A percentile compares a stretch with the other conserved stretches of the same genome.
Conservation (phyloP, 2,113 vertebrate genomes). For the Semicossyphus pulcher region DNA sequence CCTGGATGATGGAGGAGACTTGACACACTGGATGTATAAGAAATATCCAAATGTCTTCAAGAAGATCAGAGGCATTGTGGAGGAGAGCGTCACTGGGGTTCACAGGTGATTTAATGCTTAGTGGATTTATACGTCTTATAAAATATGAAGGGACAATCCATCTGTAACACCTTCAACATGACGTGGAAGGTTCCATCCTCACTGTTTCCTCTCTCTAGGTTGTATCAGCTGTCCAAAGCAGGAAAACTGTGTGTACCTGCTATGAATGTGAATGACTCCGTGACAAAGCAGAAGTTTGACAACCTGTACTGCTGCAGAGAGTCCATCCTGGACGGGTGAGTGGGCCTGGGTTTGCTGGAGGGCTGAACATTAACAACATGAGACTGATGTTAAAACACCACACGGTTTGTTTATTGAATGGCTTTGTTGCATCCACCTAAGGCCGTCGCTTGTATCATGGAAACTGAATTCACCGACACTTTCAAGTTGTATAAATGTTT, state of each 20-base stretch:
- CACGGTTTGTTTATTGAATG: slow-evolving; percentile 3
- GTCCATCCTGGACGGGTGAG: slow-evolving; percentile 97
- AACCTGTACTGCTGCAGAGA: slow-evolving; percentile 99
- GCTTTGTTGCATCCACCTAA: neutral
- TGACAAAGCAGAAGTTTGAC: slow-evolving; percentile 99
- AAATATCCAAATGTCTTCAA: slow-evolving; percentile 98
- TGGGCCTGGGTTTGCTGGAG: neutral
- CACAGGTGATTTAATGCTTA: slow-evolving; percentile 85
- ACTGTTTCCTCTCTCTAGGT: slow-evolving; percentile 74
- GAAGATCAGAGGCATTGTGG: slow-evolving; percentile 98
- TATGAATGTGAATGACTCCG: slow-evolving; percentile 99
- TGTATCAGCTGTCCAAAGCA: slow-evolving; percentile 98
- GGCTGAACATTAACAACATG: neutral
- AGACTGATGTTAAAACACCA: neutral
- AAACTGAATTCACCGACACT: neutral
- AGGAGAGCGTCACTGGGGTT: slow-evolving; percentile 98
- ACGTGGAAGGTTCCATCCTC: neutral
- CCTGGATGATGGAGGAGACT: slow-evolving; percentile 97
- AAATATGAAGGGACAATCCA: neutral
- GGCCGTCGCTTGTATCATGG: neutral
- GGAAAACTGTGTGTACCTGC: slow-evolving; percentile 98
- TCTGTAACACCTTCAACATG: neutral
- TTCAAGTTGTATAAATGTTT: neutral
- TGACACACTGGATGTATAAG: slow-evolving; percentile 99
- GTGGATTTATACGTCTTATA: neutral